phyloP scores from a whole-genome alignment of 2,888 invertebrate species.

The Xylota segnis region DNA sequence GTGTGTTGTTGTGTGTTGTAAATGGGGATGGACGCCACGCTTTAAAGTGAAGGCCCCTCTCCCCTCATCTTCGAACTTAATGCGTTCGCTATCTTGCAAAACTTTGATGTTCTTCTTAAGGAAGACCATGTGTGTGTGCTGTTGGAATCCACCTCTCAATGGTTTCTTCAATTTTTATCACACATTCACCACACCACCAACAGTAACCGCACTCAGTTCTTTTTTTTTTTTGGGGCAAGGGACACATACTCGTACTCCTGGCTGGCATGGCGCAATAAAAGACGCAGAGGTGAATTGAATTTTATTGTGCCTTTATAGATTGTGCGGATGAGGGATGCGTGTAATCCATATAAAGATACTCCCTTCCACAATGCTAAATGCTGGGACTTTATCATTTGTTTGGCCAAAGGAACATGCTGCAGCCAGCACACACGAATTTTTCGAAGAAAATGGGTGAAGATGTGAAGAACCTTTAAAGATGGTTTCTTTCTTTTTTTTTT shows the following conservation, averaged over 20 bases:
- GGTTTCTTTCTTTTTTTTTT: neutral
- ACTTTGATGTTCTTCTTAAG: slow-evolving; percentile 54
- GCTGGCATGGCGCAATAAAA: slow-evolving; percentile 44
- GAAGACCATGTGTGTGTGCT: slow-evolving; percentile 27
- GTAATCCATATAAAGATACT: slow-evolving; percentile 70
- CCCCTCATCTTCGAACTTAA: slow-evolving; percentile 58
- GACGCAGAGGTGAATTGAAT: slow-evolving; percentile 66
- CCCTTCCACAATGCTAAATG: slow-evolving; percentile 36
- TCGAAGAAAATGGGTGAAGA: slow-evolving; percentile 46
- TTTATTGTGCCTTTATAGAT: slow-evolving; percentile 70
- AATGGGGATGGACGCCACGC: slow-evolving; percentile 35
- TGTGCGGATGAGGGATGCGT: slow-evolving; percentile 63
- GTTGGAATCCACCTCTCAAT: slow-evolving; percentile 66
- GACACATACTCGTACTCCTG: neutral
- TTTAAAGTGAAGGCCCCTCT: neutral
- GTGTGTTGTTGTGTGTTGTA: slow-evolving; percentile 55
- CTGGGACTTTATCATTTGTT: slow-evolving; percentile 69
- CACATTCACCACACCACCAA: slow-evolving; percentile 8
- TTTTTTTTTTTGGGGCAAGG: slow-evolving; percentile 33
- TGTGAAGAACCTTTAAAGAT: slow-evolving; percentile 25
- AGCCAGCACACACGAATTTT: slow-evolving; percentile 29
- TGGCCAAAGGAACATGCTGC: slow-evolving; percentile 59
- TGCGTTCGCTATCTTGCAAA: slow-evolving; percentile 73
- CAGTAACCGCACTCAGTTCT: slow-evolving; percentile 19
- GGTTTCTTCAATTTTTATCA: slow-evolving; percentile 72